Conservation (phyloP, 1,140 invertebrate genomes). For the Scaptomyza graminum region DNA sequence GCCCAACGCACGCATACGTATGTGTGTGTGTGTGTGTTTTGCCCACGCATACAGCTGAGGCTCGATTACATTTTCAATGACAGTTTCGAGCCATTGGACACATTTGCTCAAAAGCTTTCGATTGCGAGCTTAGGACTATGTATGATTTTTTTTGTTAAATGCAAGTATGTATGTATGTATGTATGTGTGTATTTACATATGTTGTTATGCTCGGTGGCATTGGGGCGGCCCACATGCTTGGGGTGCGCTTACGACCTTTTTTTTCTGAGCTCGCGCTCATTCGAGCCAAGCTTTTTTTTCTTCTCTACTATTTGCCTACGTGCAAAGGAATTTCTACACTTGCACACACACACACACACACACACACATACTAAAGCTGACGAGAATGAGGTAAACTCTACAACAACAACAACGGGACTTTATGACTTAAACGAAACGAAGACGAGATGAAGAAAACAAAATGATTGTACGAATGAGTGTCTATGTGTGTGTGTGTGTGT, state of each 20-base stretch:
- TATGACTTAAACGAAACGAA: conserved; percentile 76
- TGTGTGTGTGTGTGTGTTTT: conserved; percentile 15
- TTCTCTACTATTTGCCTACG: conserved; percentile 58
- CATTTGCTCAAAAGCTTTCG: conserved; percentile 37
- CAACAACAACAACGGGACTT: conserved; percentile 77
- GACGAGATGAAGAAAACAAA: conserved; percentile 44
- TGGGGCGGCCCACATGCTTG: conserved; percentile 52
- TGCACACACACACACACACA: conserved; percentile 45
- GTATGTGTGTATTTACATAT: neutral
- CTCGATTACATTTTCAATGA: conserved; percentile 63
- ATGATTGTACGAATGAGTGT: conserved; percentile 31
- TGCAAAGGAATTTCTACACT: conserved; percentile 79
- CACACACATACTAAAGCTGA: conserved; percentile 37
- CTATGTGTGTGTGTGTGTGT: conserved; percentile 26
- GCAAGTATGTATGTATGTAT: conserved; percentile 4
- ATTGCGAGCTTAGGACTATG: conserved; percentile 45
- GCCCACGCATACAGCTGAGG: conserved; percentile 15
- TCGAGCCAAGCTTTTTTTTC: conserved; percentile 55
- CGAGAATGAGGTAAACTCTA: conserved; percentile 52
- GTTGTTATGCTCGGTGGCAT: conserved; percentile 43
- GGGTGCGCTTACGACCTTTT: conserved; percentile 60
- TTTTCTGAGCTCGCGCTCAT: conserved; percentile 2
- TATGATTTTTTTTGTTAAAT: conserved; percentile 8
- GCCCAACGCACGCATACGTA: conserved; percentile 17
- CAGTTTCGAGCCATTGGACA: conserved; percentile 43